Percentiles rank a stretch among this genome's conserved stretches.
These are phyloP conservation scores for Sapayoa aenigma DNA, from an alignment of 2,113 vertebrate species.

Conservation along the genomic window DNA sequence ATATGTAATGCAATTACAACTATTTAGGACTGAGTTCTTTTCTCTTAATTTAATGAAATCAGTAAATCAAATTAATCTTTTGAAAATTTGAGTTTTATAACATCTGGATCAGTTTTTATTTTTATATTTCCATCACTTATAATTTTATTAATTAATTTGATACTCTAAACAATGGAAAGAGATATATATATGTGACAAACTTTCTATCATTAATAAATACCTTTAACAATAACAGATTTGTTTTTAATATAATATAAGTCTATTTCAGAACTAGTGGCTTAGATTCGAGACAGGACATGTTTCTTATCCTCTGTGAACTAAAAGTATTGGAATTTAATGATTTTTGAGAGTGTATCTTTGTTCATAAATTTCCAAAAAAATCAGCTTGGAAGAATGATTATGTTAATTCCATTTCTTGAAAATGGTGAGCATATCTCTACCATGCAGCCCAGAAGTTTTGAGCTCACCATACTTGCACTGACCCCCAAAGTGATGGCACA, in stretches of 20 bases:
- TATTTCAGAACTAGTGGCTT: neutral
- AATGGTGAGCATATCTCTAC: neutral
- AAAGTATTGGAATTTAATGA: neutral
- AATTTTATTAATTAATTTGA: neutral
- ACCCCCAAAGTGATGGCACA: neutral
- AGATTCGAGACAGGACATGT: neutral
- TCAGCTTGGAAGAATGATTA: neutral
- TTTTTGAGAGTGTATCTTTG: neutral
- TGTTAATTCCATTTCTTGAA: neutral
- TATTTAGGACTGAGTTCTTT: neutral
- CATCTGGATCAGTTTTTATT: neutral
- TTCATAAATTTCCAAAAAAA: neutral
- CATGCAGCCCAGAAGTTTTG: neutral
- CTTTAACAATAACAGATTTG: neutral
- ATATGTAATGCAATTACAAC: neutral
- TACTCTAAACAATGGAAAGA: neutral
- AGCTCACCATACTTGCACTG: accelerated
- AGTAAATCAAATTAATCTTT: neutral
- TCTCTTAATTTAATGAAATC: neutral
- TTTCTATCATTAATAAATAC: neutral
- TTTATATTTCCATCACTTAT: neutral
- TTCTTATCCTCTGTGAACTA: neutral
- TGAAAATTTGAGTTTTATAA: neutral
- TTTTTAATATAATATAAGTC: neutral
- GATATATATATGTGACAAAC: neutral